Evolutionary conservation across 1,140 invertebrate genomes (phyloP).

Genomic region (Neodiprion pinetum): DNA sequence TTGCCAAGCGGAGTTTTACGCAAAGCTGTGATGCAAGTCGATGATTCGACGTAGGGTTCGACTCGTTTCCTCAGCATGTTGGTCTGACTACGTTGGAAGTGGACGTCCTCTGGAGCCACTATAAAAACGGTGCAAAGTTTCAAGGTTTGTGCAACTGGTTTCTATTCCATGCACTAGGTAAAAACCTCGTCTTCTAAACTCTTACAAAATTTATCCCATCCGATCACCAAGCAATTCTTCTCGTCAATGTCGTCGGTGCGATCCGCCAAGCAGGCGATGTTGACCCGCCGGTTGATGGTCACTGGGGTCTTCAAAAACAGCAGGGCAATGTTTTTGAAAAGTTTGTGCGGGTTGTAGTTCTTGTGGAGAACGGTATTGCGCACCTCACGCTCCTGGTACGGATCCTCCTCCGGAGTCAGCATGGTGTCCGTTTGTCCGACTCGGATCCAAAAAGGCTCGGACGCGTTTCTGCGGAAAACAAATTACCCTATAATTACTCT

Average conservation of each 20-base stretch:
- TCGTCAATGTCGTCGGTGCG: constrained; percentile 23
- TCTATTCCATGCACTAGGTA: neutral
- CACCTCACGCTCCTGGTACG: constrained; percentile 53
- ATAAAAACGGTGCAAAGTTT: neutral
- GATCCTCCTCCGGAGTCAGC: constrained; percentile 44
- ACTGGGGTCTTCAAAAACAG: constrained; percentile 48
- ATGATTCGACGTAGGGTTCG: neutral
- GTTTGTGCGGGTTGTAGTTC: constrained; percentile 44
- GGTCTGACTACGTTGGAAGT: neutral
- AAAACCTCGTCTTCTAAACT: neutral
- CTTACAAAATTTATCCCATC: constrained; percentile 58
- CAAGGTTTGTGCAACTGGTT: neutral
- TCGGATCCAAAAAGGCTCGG: neutral
- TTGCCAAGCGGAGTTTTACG: constrained; percentile 40
- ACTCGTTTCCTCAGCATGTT: neutral
- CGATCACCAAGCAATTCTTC: constrained; percentile 56
- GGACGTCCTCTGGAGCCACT: neutral
- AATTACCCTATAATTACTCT: neutral
- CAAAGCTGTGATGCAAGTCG: constrained; percentile 26
- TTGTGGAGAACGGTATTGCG: constrained; percentile 48
- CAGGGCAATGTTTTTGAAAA: constrained; percentile 61
- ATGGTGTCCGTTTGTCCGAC: constrained; percentile 47
- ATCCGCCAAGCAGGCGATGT: constrained; percentile 56
- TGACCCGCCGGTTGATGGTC: constrained; percentile 48
- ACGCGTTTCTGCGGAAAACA: neutral